These are phyloP conservation scores for Sarcophaga carnaria DNA, from an alignment of 2,888 invertebrate species.

Conservation along the genomic window DNA sequence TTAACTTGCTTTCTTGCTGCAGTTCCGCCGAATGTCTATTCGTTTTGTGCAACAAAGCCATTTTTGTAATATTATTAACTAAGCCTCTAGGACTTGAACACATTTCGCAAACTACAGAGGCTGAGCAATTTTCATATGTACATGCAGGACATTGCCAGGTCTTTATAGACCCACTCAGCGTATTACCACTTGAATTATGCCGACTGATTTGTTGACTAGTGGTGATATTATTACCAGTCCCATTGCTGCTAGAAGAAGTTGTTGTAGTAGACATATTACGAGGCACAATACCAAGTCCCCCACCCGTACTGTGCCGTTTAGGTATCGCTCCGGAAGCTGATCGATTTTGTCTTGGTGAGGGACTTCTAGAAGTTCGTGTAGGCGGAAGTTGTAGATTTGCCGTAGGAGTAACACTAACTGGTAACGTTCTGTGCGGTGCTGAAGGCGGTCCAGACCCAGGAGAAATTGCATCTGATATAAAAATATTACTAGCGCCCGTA, in stretches of 20 bases:
- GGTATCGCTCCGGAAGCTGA: constrained; percentile 79
- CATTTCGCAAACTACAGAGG: constrained; percentile 84
- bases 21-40: constrained; percentile 77
- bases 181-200: constrained; percentile 74
- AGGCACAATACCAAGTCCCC: constrained; percentile 54
- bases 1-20: constrained; percentile 89
- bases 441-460: constrained; percentile 31
- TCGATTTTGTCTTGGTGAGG: constrained; percentile 83
- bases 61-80: constrained; percentile 74
- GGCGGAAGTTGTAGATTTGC: constrained; percentile 75
- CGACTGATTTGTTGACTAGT: constrained; percentile 69
- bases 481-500: constrained; percentile 49
- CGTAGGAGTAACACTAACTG: constrained; percentile 57
- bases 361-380: constrained; percentile 81
- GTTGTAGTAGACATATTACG: constrained; percentile 48
- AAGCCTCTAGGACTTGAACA: constrained; percentile 87
- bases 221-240: constrained; percentile 65
- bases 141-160: constrained; percentile 91
- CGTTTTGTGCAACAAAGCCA: constrained; percentile 74
- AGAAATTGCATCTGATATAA: constrained; percentile 56
- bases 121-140: constrained; percentile 89
- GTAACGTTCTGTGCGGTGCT: constrained; percentile 46
- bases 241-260: constrained; percentile 57
- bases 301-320: constrained; percentile 79
- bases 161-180: constrained; percentile 76